Evolutionary conservation across 1,140 invertebrate species (phyloP).

Genomic region (Aphidius ervi): DNA sequence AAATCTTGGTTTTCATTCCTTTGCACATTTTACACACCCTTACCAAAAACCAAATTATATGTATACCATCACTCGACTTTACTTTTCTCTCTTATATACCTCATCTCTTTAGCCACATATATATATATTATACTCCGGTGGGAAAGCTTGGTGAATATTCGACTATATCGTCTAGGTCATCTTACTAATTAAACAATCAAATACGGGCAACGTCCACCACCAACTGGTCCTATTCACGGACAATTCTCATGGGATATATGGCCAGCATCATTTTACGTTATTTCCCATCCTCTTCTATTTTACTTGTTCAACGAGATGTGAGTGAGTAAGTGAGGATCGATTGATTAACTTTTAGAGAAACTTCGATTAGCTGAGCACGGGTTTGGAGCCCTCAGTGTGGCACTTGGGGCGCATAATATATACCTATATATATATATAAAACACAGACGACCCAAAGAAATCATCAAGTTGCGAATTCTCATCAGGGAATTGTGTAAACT

Average conservation of each 20-base stretch:
- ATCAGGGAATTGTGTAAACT: constrained; percentile 9
- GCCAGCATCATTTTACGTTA: constrained; percentile 21
- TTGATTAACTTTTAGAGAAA: constrained; percentile 46
- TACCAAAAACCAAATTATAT: no score
- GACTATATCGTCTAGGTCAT: constrained; percentile 42
- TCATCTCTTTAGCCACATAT: no score
- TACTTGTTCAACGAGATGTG: not conserved
- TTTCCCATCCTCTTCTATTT: not conserved
- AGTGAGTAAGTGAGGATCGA: constrained; percentile 30
- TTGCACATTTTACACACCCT: not conserved
- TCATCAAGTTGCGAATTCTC: constrained; percentile 17
- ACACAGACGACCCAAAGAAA: constrained; percentile 18
- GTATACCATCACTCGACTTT: constrained; percentile 1
- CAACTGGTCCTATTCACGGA: constrained; percentile 36
- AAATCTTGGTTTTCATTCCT: constrained; percentile 8
- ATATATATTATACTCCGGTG: no score
- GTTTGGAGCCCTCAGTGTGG: not conserved
- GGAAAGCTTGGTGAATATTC: no score
- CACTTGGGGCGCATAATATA: constrained; percentile 10
- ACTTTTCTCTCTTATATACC: not conserved
- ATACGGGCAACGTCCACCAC: constrained; percentile 45
- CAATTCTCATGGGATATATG: constrained; percentile 9
- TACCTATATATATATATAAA: not conserved
- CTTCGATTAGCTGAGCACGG: constrained; percentile 39
- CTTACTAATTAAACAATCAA: constrained; percentile 57